These are phyloP conservation scores for Xyrichtys novacula DNA, from an alignment of 2,797 vertebrate genomes.

Conservation along the genomic window DNA sequence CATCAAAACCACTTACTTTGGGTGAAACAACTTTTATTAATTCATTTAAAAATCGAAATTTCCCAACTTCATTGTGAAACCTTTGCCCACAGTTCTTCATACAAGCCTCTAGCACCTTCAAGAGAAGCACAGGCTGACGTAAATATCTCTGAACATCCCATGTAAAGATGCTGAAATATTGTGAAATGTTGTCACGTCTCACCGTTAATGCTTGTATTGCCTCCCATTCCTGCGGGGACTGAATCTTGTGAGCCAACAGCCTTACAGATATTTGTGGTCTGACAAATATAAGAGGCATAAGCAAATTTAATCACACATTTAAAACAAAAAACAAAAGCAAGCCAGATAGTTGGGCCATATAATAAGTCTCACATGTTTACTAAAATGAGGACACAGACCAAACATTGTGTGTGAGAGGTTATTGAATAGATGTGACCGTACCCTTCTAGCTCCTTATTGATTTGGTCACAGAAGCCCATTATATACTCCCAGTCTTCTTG, in stretches of 20 bases:
- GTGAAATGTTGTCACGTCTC: conserved; percentile 55
- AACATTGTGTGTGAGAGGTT: conserved; percentile 15
- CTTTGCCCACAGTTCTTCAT: conserved; percentile 97
- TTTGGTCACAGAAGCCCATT: conserved; percentile 96
- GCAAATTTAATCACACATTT: neutral
- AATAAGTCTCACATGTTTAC: conserved; percentile 1
- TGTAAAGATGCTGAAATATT: neutral
- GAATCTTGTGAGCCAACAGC: conserved; percentile 94
- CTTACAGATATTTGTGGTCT: conserved; percentile 95
- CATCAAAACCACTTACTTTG: conserved; percentile 85
- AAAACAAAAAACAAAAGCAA: conserved; percentile 8
- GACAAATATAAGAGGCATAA: conserved; percentile 42
- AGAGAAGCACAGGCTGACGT: conserved; percentile 1
- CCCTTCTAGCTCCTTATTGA: conserved; percentile 97
- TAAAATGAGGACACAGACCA: conserved; percentile 15
- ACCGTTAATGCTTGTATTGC: conserved; percentile 94
- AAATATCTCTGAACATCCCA: neutral
- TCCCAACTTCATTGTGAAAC: conserved; percentile 96
- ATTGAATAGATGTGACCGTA: conserved; percentile 69
- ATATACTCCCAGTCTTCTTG: conserved; percentile 97
- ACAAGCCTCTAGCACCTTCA: conserved; percentile 93
- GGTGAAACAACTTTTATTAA: conserved; percentile 97
- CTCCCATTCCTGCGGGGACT: conserved; percentile 98
- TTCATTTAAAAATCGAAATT: conserved; percentile 96
- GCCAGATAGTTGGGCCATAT: neutral